Evolutionary conservation across 1,140 invertebrate genomes (phyloP).

Genomic region (Rhizoglyphus robini): DNA sequence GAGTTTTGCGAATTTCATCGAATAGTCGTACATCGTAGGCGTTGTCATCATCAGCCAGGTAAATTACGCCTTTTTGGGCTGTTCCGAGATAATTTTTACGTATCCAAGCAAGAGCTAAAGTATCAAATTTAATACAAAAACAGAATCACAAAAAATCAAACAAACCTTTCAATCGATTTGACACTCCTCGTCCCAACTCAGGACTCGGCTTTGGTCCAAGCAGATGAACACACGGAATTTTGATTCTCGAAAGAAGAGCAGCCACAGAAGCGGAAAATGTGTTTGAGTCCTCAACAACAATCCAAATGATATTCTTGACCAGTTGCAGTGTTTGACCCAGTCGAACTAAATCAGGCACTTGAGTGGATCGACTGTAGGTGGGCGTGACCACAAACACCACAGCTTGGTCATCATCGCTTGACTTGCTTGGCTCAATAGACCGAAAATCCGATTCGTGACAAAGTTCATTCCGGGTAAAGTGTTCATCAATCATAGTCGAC

Average conservation of each 20-base stretch:
- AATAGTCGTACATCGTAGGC: slow-evolving; percentile 68
- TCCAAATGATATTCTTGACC: slow-evolving; percentile 70
- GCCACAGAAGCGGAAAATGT: background rate
- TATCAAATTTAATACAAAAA: too few relatives aligned
- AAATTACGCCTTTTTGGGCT: slow-evolving; percentile 54
- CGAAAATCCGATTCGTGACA: too few relatives aligned
- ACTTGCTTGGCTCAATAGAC: too few relatives aligned
- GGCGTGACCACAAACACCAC: slow-evolving; percentile 67
- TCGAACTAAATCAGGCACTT: slow-evolving; percentile 75
- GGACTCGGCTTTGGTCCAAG: slow-evolving; percentile 58
- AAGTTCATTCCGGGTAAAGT: too few relatives aligned
- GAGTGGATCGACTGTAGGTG: slow-evolving; percentile 72
- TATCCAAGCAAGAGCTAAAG: slow-evolving; percentile 71
- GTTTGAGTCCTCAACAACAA: slow-evolving; percentile 70
- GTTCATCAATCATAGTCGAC: too few relatives aligned
- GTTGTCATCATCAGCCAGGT: too few relatives aligned
- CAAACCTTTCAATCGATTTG: slow-evolving; percentile 77
- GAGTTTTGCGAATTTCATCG: slow-evolving; percentile 67
- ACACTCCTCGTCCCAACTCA: slow-evolving; percentile 52
- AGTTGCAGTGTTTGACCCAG: slow-evolving; percentile 77
- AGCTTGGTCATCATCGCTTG: too few relatives aligned
- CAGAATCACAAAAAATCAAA: too few relatives aligned
- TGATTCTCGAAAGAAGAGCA: slow-evolving; percentile 42
- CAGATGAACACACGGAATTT: slow-evolving; percentile 55
- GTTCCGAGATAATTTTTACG: slow-evolving; percentile 46